These are phyloP conservation scores for Amblyornis subalaris DNA, from an alignment of 2,113 vertebrate genomes.

Conservation along the genomic window DNA sequence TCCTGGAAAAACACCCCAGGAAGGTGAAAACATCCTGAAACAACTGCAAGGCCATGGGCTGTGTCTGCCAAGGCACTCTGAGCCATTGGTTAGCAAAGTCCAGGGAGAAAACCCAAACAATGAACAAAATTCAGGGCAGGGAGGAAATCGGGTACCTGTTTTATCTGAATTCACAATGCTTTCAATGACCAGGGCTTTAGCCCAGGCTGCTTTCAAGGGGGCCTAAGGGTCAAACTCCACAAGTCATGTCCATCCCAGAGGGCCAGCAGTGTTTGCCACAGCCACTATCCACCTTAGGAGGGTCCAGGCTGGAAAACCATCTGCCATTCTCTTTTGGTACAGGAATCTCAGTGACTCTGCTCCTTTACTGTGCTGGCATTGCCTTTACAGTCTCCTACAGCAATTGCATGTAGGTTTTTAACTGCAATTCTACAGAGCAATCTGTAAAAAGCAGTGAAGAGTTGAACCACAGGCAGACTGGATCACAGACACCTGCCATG, in stretches of 20 bases:
- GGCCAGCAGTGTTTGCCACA: neutral
- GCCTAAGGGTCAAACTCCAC: neutral
- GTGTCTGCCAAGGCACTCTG: neutral
- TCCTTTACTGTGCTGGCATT: neutral
- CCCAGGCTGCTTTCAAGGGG: neutral
- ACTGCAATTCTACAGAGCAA: neutral
- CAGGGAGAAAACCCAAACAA: fast-evolving
- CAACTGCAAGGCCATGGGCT: neutral
- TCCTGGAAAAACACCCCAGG: neutral
- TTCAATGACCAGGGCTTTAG: neutral
- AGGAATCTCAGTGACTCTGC: neutral
- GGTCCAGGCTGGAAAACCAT: neutral
- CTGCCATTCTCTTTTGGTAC: neutral
- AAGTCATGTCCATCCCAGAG: neutral
- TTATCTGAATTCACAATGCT: neutral
- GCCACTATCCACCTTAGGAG: neutral
- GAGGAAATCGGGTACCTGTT: neutral
- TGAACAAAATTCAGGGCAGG: too few species aligned
- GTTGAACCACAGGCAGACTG: neutral
- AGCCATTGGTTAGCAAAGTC: neutral
- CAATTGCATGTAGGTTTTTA: neutral
- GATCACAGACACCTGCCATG: neutral
- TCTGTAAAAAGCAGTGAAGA: neutral
- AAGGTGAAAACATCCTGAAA: neutral
- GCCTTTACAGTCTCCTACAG: neutral